Percentiles rank a stretch among this genome's conserved stretches.
Conservation (phyloP, 1,140 invertebrate genomes). For the Chironomus striatipennis region DNA sequence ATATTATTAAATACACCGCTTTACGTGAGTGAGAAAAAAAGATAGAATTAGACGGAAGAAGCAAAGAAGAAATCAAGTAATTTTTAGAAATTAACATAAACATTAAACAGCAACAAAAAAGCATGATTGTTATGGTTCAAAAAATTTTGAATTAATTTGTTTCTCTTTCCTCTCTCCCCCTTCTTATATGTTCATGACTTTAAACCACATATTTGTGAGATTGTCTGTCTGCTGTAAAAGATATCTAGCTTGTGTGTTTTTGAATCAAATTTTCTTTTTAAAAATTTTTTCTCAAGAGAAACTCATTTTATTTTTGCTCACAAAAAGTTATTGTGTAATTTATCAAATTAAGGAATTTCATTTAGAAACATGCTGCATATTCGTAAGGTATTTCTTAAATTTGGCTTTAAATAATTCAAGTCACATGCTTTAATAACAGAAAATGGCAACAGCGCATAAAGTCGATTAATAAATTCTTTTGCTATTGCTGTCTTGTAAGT, state of each 20-base stretch:
- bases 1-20: no score
- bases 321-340: background rate
- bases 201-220: background rate
- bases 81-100: background rate
- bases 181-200: background rate
- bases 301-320: background rate
- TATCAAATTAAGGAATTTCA: background rate
- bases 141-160: constrained; percentile 6
- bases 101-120: background rate
- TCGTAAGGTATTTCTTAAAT: background rate
- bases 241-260: background rate
- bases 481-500: no score
- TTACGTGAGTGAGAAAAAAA: no score
- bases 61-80: background rate
- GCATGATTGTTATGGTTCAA: background rate
- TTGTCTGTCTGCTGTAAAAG: background rate
- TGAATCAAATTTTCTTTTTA: background rate
- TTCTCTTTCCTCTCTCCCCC: background rate
- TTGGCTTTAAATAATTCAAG: constrained; percentile 18
- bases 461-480: background rate
- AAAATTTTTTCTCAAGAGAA: background rate
- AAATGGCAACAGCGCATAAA: constrained; percentile 6
- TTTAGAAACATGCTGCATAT: background rate
- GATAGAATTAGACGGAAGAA: no score
- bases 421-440: background rate